Base-by-base conservation (phyloP, 1,140 invertebrate species). In the Zaprionus gabonicus region DNA sequence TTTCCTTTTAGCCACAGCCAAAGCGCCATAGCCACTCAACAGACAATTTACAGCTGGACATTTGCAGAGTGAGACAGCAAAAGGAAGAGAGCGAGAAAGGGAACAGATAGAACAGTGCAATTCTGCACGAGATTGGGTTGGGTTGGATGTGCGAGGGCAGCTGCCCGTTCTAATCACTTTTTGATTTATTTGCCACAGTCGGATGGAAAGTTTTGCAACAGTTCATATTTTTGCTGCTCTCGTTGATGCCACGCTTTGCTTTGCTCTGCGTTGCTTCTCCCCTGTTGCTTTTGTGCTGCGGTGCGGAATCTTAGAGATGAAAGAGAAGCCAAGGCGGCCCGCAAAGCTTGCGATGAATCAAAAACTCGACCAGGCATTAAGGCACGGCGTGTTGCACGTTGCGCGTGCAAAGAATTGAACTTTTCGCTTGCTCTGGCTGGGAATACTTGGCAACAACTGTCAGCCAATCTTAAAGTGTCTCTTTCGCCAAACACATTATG, bases 41-140 rank as follows among this genome's bases (percentile, higher is more conserved):
- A 90, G 81, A 79, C 84, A 90, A 90, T 88, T 88, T 79, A 88
- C 85, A 88, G 63, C 71, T 84, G 78, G 68, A 84, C 81, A 78
- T 70, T 41, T 78, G 76, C 73, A 51, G 36, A 51, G 27, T 7
- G 12, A 20, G 57, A 4, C 41, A 36, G 17, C 13, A 56, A 7
- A n/a, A 20, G 27, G 31, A 38, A 20, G 17, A 1, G 15, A 56
- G 64, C 15, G n/a, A 62, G 25, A 51, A 1, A 28, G 28, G 28
- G 6, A 31, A 31, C 28, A 31, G 28, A 31, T 31, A 31, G 28
- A 31, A 31, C 28, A 31, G 20, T 51, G 20, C 46, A 51, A 51
- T 25, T 51, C 20, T 51, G 10, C 20, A 2, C 9, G 53, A 27
- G 27, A 28, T 56, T 56, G n/a, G 13, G 27, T 56, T 56, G n/a